Evolutionary conservation across 2,888 invertebrate genomes (phyloP).

Genomic region (Sepioteuthis lessoniana): DNA sequence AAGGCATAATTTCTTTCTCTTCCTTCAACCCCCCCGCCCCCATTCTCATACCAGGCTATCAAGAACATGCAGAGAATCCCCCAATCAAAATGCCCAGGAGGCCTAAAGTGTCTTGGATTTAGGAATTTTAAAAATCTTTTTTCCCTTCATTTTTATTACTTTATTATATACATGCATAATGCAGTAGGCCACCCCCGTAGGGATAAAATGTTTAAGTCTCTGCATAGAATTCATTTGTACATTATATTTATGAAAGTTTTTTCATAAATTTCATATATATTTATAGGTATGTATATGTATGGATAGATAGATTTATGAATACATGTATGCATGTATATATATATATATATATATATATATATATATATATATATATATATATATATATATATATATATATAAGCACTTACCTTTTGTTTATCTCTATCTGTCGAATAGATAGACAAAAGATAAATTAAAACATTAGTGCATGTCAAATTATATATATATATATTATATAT

Average conservation of each 20-base stretch:
- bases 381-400: no score
- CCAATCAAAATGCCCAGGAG: background rate
- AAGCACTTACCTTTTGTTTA: no score
- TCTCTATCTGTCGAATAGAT: no score
- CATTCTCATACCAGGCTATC: background rate
- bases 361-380: background rate
- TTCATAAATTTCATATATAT: background rate
- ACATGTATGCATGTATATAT: background rate
- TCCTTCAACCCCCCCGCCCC: background rate
- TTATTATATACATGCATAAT: slow-evolving; percentile 9
- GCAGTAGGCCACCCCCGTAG: slow-evolving; percentile 23
- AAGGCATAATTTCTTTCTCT: background rate
- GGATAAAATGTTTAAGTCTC: background rate
- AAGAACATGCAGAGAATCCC: background rate
- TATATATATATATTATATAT: no score
- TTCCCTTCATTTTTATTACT: background rate
- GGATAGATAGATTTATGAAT: background rate
- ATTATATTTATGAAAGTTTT: background rate
- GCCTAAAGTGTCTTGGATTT: background rate
- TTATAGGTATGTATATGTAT: background rate
- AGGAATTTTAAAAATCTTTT: background rate
- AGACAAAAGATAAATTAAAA: no score
- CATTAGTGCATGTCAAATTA: no score
- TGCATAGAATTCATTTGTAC: background rate
- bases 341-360: background rate